phyloP scores from a whole-genome alignment of 2,797 vertebrate species.

The Carcharodon carcharias region DNA sequence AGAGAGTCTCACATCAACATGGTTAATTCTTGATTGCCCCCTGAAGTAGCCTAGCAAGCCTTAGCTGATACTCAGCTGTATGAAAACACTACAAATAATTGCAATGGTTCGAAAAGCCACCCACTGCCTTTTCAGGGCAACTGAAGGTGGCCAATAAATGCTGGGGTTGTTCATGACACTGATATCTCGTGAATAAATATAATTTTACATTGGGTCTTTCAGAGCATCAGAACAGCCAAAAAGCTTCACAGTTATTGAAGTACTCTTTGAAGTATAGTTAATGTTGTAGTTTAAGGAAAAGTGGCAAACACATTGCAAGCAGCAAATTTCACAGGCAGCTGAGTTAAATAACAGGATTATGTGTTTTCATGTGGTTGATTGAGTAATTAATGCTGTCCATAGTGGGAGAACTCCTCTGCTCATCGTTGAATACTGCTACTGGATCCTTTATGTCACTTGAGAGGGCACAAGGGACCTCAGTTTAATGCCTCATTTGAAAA shows the following conservation, averaged over 20 bases:
- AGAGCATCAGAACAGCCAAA: background rate
- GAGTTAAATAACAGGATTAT: background rate
- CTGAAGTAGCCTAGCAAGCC: background rate
- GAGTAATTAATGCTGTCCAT: background rate
- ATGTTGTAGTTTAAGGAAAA: background rate
- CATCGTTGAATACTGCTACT: background rate
- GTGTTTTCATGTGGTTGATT: background rate
- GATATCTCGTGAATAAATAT: background rate
- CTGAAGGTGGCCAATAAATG: background rate
- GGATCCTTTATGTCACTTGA: background rate
- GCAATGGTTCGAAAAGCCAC: background rate
- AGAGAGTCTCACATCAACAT: background rate
- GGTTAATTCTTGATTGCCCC: background rate
- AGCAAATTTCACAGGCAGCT: background rate
- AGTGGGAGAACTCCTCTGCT: background rate
- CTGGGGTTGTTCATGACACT: background rate
- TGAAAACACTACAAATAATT: background rate
- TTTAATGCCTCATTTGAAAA: background rate
- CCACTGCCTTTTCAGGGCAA: background rate
- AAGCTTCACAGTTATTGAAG: background rate
- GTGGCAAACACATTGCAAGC: background rate
- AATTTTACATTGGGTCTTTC: background rate
- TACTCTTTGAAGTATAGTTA: background rate
- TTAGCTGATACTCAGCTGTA: background rate
- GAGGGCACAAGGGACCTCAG: background rate